Evolutionary conservation across 2,888 invertebrate genomes (phyloP).

Genomic region (Fragum whitleyi): DNA sequence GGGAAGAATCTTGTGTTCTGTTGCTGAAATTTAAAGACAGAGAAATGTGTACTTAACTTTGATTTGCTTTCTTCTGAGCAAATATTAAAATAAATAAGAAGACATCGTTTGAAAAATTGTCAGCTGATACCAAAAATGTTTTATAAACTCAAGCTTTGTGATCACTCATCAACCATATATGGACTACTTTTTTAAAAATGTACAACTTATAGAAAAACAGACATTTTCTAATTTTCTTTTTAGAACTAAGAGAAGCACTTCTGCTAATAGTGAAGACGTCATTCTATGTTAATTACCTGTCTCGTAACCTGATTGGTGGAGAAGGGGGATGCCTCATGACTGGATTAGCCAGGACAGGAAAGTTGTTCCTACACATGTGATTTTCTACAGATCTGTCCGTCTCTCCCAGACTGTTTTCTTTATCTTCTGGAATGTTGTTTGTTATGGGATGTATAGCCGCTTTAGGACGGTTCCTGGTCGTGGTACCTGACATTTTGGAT

Average conservation of each 20-base stretch:
- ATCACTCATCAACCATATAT: too few relatives aligned
- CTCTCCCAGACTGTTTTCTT: conserved; percentile 65
- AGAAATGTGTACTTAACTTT: too few relatives aligned
- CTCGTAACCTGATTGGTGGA: conserved; percentile 79
- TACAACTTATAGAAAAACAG: too few relatives aligned
- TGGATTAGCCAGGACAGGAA: conserved; percentile 42
- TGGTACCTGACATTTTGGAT: conserved; percentile 65
- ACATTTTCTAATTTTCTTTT: too few relatives aligned
- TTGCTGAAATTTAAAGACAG: neutral
- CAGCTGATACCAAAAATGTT: too few relatives aligned
- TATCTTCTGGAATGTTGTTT: conserved; percentile 72
- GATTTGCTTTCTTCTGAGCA: too few relatives aligned
- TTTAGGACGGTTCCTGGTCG: conserved; percentile 64
- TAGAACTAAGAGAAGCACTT: too few relatives aligned
- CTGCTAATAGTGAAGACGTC: neutral
- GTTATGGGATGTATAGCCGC: conserved; percentile 70
- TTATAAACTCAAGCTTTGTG: too few relatives aligned
- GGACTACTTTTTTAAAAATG: too few relatives aligned
- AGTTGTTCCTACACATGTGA: conserved; percentile 45
- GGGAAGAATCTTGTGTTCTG: neutral
- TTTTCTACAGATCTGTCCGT: conserved; percentile 54
- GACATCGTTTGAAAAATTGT: too few relatives aligned
- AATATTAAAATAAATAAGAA: too few relatives aligned
- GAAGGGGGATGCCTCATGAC: conserved; percentile 76
- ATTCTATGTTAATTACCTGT: conserved; percentile 70